Conservation (phyloP, 1,140 invertebrate species). For the Dendroctonus ponderosae region DNA sequence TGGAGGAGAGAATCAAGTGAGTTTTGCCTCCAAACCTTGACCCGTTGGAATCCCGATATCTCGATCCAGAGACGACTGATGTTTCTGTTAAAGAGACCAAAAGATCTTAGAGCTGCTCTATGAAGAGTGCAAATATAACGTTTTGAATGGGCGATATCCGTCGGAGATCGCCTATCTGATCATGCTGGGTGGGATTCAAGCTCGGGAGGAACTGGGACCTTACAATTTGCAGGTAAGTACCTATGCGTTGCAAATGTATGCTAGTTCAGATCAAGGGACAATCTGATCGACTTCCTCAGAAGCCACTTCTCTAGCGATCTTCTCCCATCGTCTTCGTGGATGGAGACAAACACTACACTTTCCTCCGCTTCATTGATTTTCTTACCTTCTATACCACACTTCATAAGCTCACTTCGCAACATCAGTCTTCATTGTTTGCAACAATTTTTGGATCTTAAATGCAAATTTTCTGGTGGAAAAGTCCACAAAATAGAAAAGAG, state of each 20-base stretch:
- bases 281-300: no score
- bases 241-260: background rate
- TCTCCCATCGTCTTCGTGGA: no score
- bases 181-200: conserved; percentile 85
- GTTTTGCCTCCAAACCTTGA: conserved; percentile 27
- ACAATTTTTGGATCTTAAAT: no score
- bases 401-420: no score
- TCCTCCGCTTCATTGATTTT: no score
- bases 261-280: background rate
- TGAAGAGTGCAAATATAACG: conserved; percentile 86
- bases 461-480: no score
- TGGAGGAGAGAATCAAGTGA: conserved; percentile 87
- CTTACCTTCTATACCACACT: no score
- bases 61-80: background rate
- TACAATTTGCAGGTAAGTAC: conserved; percentile 75
- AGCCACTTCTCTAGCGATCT: no score
- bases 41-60: background rate
- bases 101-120: conserved; percentile 84
- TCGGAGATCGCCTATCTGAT: conserved; percentile 83
- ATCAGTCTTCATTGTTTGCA: no score
- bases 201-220: conserved; percentile 81
- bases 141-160: conserved; percentile 83
- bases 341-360: no score
- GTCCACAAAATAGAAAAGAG: no score
- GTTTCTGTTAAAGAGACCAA: conserved; percentile 62